phyloP scores from a whole-genome alignment of 2,888 invertebrate species.

The Ptychoptera contaminata region DNA sequence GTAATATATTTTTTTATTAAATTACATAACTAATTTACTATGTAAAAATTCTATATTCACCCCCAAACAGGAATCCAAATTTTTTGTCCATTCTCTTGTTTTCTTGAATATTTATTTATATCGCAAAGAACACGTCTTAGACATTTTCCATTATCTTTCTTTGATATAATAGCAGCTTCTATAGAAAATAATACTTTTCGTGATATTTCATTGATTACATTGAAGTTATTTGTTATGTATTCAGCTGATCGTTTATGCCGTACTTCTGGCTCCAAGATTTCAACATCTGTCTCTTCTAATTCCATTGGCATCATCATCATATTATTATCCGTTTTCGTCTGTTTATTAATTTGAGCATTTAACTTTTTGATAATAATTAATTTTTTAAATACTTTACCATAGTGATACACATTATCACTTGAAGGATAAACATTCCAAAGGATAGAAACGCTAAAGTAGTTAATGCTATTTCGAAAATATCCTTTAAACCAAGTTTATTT shows the following conservation, averaged over 20 bases:
- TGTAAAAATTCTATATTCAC: slow-evolving; percentile 27
- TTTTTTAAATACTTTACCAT: slow-evolving; percentile 18
- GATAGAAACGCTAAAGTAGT: slow-evolving; percentile 68
- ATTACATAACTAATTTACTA: slow-evolving; percentile 3
- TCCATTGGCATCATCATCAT: slow-evolving; percentile 33
- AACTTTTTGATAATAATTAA: not conserved
- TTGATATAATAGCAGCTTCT: slow-evolving; percentile 37
- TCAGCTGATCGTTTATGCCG: slow-evolving; percentile 14
- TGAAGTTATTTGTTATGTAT: slow-evolving; percentile 7
- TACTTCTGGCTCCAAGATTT: slow-evolving; percentile 14
- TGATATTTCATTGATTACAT: slow-evolving; percentile 34
- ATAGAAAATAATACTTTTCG: slow-evolving; percentile 37
- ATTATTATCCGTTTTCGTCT: slow-evolving; percentile 19
- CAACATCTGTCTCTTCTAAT: slow-evolving; percentile 13
- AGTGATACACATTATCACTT: slow-evolving; percentile 60
- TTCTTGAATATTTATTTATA: slow-evolving; percentile 46
- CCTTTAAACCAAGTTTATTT: slow-evolving; percentile 17
- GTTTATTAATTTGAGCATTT: too few species aligned
- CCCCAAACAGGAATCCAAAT: slow-evolving; percentile 64
- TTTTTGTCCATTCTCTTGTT: slow-evolving; percentile 36
- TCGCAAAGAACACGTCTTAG: slow-evolving; percentile 47
- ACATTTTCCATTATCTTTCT: slow-evolving; percentile 39
- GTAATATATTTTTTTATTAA: slow-evolving; percentile 14
- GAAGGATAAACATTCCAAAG: slow-evolving; percentile 64
- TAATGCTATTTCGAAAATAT: slow-evolving; percentile 64